phyloP scores from a whole-genome alignment of 2,113 vertebrate species.

The Mirounga angustirostris region DNA sequence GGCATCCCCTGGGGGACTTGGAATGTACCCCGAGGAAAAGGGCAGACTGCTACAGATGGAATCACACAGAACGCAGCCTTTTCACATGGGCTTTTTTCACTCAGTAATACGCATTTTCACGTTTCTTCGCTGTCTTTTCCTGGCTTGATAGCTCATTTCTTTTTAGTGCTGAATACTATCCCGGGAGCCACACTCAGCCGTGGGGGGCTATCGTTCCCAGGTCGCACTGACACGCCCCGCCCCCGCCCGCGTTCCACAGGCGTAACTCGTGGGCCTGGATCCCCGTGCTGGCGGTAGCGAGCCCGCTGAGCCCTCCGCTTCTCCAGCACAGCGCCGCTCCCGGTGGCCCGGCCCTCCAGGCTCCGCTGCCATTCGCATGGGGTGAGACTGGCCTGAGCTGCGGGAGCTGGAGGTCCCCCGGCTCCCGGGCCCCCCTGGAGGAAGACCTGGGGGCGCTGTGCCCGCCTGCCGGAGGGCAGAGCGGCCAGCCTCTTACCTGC shows the following conservation, averaged over 20 bases:
- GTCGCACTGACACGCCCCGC: neutral
- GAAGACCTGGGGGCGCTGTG: accelerated
- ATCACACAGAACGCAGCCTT: neutral
- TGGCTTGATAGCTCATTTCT: neutral
- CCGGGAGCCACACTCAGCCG: neutral
- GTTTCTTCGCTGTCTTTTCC: neutral
- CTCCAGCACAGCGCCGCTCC: neutral
- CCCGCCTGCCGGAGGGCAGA: neutral
- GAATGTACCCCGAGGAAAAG: neutral
- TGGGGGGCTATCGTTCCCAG: neutral
- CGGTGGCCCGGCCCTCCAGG: neutral
- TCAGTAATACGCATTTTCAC: neutral
- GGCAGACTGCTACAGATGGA: neutral
- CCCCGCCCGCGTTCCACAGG: too few species aligned
- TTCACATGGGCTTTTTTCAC: neutral
- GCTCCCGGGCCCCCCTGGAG: neutral
- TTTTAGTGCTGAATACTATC: neutral
- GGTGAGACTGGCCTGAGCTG: too few species aligned
- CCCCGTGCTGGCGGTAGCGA: neutral
- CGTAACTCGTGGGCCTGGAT: neutral
- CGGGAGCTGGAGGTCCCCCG: neutral
- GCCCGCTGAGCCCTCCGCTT: neutral
- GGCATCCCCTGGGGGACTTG: neutral
- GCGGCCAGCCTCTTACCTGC: neutral
- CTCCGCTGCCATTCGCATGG: neutral